Percentiles rank a stretch among this genome's conserved stretches.
phyloP scores from a whole-genome alignment of 2,888 invertebrate species.

The Agonopterix subpropinquella region DNA sequence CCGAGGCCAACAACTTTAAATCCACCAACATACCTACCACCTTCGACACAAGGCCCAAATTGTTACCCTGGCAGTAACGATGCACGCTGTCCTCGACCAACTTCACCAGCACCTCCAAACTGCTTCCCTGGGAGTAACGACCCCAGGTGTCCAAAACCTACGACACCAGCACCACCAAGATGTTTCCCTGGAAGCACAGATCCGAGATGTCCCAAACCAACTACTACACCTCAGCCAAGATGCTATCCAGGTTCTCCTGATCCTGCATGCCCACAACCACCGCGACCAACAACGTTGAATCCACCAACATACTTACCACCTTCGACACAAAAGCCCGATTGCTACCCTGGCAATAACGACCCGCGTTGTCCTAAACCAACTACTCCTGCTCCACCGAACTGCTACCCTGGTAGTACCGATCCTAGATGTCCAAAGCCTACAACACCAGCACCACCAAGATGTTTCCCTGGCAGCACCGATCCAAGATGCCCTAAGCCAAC shows the following conservation, averaged over 20 bases:
- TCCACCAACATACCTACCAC: constrained; percentile 9
- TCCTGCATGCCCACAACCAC: too few species aligned
- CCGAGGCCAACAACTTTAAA: constrained; percentile 25
- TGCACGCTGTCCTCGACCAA: constrained; percentile 24
- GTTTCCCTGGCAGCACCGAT: constrained; percentile 25
- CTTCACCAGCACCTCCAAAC: constrained; percentile 27
- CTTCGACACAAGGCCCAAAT: constrained; percentile 17
- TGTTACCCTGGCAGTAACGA: constrained; percentile 17
- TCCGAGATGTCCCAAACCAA: constrained; percentile 27
- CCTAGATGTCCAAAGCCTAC: constrained; percentile 17
- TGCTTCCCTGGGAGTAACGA: constrained; percentile 31
- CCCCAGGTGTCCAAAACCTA: constrained; percentile 28
- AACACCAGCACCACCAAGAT: constrained; percentile 21
- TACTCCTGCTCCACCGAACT: constrained; percentile 9
- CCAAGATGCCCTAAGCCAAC: constrained; percentile 21
- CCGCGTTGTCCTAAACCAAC: constrained; percentile 20
- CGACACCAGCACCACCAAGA: constrained; percentile 18
- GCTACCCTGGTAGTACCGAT: constrained; percentile 14
- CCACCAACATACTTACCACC: too few species aligned
- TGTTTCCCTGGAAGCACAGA: constrained; percentile 22
- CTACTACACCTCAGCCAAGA: constrained; percentile 15
- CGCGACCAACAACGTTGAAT: too few species aligned
- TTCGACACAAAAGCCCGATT: too few species aligned
- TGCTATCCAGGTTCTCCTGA: constrained; percentile 24
- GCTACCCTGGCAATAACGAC: constrained; percentile 25